A percentile compares a stretch with the other conserved stretches of the same genome.
Conservation (phyloP, 1,140 invertebrate genomes). For the Drosophila albomicans region DNA sequence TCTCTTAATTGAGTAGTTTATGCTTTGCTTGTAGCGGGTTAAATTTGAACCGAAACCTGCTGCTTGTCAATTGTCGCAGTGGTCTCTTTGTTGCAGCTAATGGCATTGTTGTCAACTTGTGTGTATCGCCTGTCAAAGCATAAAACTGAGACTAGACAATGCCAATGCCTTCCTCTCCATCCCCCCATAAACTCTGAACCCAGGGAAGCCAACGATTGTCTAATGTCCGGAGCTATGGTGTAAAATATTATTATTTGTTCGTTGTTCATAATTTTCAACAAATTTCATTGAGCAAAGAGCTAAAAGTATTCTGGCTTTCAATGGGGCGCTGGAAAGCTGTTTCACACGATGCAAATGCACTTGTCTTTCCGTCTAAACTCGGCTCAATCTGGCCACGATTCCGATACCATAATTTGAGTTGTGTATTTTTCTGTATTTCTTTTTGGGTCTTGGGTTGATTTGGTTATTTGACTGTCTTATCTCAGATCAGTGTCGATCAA, state of each 20-base stretch:
- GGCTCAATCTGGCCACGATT: constrained; percentile 19
- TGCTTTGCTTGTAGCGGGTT: background rate
- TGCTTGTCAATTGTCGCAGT: constrained; percentile 69
- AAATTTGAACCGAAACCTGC: constrained; percentile 11
- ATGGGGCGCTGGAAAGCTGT: constrained; percentile 59
- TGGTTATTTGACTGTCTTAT: constrained; percentile 72
- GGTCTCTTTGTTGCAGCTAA: constrained; percentile 68
- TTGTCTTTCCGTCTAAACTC: constrained; percentile 55
- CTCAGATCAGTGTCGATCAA: constrained; percentile 81
- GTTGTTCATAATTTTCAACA: constrained; percentile 79
- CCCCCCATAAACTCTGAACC: constrained; percentile 3
- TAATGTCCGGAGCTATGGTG: constrained; percentile 43
- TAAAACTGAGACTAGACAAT: constrained; percentile 68
- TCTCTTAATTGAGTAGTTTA: background rate
- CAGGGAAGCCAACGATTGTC: constrained; percentile 46
- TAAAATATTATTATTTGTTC: constrained; percentile 60
- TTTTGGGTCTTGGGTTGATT: constrained; percentile 43
- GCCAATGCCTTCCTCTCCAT: constrained; percentile 26
- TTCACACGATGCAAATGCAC: constrained; percentile 82
- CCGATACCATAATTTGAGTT: constrained; percentile 23
- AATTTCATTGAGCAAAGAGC: constrained; percentile 59
- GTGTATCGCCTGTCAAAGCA: constrained; percentile 73
- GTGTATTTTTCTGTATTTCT: constrained; percentile 44
- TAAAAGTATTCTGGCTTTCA: constrained; percentile 24
- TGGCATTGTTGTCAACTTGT: constrained; percentile 76